phyloP scores from a whole-genome alignment of 35 echinoderm and acorn worm species.

The Stichopus chloronotus region DNA sequence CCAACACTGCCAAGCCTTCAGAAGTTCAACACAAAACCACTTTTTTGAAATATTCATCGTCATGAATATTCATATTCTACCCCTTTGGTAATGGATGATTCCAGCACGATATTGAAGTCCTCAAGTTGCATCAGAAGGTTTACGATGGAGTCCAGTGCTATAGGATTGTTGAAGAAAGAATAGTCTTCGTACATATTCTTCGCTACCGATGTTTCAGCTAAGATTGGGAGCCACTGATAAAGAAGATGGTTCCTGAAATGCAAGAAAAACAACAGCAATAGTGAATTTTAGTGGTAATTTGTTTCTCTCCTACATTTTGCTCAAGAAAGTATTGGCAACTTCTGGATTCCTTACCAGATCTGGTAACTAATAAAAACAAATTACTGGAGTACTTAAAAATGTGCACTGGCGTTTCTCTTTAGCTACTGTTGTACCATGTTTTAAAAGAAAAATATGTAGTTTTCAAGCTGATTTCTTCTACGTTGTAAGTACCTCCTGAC shows the following conservation, averaged over 20 bases:
- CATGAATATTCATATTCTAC: constrained; percentile 82
- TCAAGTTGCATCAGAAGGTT: constrained; percentile 92
- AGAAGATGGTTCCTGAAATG: constrained; percentile 88
- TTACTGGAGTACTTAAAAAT: no score
- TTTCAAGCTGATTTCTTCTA: no score
- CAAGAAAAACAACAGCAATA: constrained; percentile 28
- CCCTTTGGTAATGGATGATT: constrained; percentile 94
- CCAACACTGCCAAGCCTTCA: no score
- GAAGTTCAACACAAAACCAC: background rate
- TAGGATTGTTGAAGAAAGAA: constrained; percentile 78
- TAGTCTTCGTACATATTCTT: constrained; percentile 95
- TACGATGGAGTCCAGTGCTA: constrained; percentile 75
- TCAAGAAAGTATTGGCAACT: no score
- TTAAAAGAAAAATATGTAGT: no score
- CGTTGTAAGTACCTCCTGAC: no score
- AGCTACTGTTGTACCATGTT: no score
- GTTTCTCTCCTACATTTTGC: no score
- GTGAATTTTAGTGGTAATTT: background rate
- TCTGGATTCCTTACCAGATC: no score
- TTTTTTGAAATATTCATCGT: background rate
- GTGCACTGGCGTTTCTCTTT: no score
- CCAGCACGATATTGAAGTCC: constrained; percentile 88
- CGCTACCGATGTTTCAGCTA: constrained; percentile 90
- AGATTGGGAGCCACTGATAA: constrained; percentile 88
- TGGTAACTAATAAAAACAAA: no score